These are phyloP conservation scores for Galaxea fascicularis DNA, from an alignment of 92 coral and sea anemone species.

Conservation along the genomic window DNA sequence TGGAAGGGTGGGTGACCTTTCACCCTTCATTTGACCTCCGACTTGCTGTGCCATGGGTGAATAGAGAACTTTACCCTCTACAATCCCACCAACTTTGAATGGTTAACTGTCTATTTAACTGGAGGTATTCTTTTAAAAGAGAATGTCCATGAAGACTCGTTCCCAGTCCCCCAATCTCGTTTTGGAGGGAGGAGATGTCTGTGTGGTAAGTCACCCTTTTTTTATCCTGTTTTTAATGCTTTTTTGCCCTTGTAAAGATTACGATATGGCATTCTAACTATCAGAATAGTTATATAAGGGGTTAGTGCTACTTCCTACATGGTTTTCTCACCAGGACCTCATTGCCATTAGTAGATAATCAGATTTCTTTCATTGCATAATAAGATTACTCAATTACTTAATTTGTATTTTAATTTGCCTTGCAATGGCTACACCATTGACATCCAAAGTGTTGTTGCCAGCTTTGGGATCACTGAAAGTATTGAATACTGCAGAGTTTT, in stretches of 20 bases:
- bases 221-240: background rate
- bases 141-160: constrained; percentile 2
- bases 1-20: background rate
- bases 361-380: background rate
- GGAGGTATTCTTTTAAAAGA: background rate
- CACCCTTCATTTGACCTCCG: background rate
- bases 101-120: background rate
- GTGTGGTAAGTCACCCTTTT: background rate
- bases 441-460: no score
- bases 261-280: background rate
- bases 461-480: no score
- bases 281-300: background rate
- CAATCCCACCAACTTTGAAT: constrained; percentile 6
- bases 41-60: constrained; percentile 6
- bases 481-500: no score
- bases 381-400: background rate
- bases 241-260: background rate
- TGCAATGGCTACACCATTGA: no score
- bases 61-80: constrained; percentile 1
- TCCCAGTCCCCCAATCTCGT: background rate
- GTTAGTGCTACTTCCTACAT: background rate
- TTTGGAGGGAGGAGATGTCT: background rate
- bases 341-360: background rate
- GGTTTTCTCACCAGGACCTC: background rate
- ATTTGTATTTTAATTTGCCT: no score